Base-by-base conservation (phyloP, 2,888 invertebrate genomes). In the Exocentrus adspersus region DNA sequence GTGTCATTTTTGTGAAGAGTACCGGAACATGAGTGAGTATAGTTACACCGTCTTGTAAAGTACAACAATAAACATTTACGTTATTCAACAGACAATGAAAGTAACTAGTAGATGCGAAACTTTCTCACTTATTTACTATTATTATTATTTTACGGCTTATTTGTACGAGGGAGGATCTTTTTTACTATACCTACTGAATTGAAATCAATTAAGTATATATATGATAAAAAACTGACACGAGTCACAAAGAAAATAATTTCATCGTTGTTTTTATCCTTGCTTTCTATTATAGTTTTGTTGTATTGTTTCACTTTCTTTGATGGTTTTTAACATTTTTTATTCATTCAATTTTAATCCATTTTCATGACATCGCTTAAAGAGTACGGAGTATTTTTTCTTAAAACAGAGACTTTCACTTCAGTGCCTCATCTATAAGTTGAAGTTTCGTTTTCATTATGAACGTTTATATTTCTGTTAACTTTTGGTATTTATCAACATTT, bases 21-120 rank as follows among this genome's bases (percentile, higher is more conserved):
- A 37, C 52, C 37, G 52, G 52, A 52, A 52, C 37, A 52, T 20
- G n/a, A n/a, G 5, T 37, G 20, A 37, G 37, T 17, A n/a, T 16
- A 37, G 7, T 19, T 12, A 51, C n/a, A 4, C 14, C n/a, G n/a
- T 51, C 20, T 17, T 32, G 51, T 17, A 46, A 46, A n/a, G n/a
- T 51, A 7, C 12, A 10, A 51, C n/a, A 51, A 51, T 32, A 32
- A 51, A 6, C 16, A 41, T 42, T 14, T 28, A 12, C 24, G 28
- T 16, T 28, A 48, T 28, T 48, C 9, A 48, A 30, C 28, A 48
- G 17, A 48, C 9, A 48, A 48, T 28, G 48, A 48, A 48, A 48
- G 48, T 28, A 48, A 48, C 2, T 16, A 24, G 10, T 3, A 14
- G 7, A n/a, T 14, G 2, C 6, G 16, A 28, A 28, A 30, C 48